Base-by-base conservation (phyloP, 2,888 invertebrate species). In the Trichogramma evanescens region DNA sequence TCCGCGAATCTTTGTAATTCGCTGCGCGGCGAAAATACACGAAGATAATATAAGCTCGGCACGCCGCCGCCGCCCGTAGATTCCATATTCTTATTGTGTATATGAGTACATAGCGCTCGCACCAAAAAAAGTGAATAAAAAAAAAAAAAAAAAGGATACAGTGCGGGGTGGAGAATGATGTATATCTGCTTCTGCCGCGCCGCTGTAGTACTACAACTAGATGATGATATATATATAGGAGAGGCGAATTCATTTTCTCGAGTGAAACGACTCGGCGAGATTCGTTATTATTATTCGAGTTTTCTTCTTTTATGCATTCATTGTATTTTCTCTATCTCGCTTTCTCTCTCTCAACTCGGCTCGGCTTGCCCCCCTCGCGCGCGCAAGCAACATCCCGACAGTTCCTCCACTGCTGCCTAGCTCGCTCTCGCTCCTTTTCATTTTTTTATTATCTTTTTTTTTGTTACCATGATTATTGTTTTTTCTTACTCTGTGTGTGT, bases 181-280 rank as follows among this genome's bases (percentile, higher is more conserved):
- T 41, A 13, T 50, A 59, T 38, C 48, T 9, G 57, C 57, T 61
- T 57, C 54, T 53, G 56, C 56, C 39, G 62, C 39, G 62, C 57
- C 48, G 40, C n/a, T 4, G 41, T 50, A 56, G n/a, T 57, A 54
- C 50, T 54, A 56, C 61, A 64, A 64, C 63, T 66, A 65, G 63
- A 57, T 64, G 64, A 62, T 66, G 62, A 44, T 54, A 58, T 58
- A 52, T 57, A 40, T 54, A 46, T 13, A n/a, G n/a, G 8, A 13
- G 61, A 48, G 54, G 40, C 43, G 55, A 63, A 61, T 63, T 61
- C 58, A 61, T 63, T 62, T 63, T 56, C 59, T 54, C 59, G 59
- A 62, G 62, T 63, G 61, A 58, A 59, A 50, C 61, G 55, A 54
- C 50, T 49, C 52, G 45, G 44, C 51, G 55, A 54, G 56, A 56